Percentiles rank a stretch among this genome's conserved stretches.
phyloP scores from a whole-genome alignment of 2,888 invertebrate species.

The Synergus gifuensis region DNA sequence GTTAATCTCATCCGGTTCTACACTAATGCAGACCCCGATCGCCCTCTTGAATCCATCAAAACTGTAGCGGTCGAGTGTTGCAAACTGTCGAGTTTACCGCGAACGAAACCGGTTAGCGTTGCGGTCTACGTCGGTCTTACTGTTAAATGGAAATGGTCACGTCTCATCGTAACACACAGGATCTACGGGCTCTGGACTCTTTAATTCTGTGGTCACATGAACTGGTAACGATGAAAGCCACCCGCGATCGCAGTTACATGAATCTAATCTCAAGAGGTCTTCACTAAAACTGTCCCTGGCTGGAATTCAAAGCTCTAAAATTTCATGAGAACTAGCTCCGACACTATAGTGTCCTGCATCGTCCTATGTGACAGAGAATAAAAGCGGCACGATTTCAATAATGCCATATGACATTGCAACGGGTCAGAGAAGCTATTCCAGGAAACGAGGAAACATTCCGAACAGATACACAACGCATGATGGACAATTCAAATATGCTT shows the following conservation, averaged over 20 bases:
- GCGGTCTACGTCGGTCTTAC: slow-evolving; percentile 33
- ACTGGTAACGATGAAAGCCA: slow-evolving; percentile 31
- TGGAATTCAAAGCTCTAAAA: slow-evolving; percentile 14
- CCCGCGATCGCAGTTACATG: slow-evolving; percentile 22
- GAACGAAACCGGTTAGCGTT: slow-evolving; percentile 29
- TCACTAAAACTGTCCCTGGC: slow-evolving; percentile 29
- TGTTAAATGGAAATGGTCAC: slow-evolving; percentile 38
- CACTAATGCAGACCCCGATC: not conserved
- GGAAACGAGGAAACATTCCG: slow-evolving; percentile 26
- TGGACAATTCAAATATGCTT: slow-evolving; percentile 15
- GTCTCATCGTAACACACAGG: slow-evolving; percentile 32
- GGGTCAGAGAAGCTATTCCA: slow-evolving; percentile 17
- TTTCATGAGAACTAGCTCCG: slow-evolving; percentile 22
- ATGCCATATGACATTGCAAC: slow-evolving; percentile 14
- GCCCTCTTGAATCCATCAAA: slow-evolving; percentile 20
- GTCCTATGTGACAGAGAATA: not conserved
- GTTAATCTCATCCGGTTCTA: slow-evolving; percentile 17
- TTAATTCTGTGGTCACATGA: slow-evolving; percentile 23
- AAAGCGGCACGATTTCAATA: slow-evolving; percentile 8
- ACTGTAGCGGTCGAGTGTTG: slow-evolving; percentile 27
- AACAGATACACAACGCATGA: slow-evolving; percentile 17
- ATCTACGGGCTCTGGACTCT: slow-evolving; percentile 38
- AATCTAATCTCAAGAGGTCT: slow-evolving; percentile 19
- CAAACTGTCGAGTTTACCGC: slow-evolving; percentile 31
- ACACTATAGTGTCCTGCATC: slow-evolving; percentile 10